phyloP scores from a whole-genome alignment of 2,113 vertebrate species.

The Ailuropoda melanoleuca region DNA sequence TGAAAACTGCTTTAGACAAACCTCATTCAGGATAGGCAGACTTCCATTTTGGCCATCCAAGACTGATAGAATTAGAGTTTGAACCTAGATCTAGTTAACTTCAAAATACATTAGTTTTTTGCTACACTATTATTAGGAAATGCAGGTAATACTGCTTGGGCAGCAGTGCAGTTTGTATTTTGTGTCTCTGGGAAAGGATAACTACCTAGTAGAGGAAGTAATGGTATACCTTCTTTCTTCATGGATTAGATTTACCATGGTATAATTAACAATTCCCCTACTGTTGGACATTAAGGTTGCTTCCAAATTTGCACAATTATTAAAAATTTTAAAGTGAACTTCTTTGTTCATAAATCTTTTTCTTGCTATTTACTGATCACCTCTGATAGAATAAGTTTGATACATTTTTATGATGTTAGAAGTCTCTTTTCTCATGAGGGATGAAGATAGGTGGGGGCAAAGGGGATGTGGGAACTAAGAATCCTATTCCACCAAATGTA shows the following conservation, averaged over 20 bases:
- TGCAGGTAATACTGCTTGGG: conserved; percentile 25
- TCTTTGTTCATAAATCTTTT: neutral
- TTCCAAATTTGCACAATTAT: conserved; percentile 35
- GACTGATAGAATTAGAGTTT: conserved; percentile 37
- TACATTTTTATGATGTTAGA: neutral
- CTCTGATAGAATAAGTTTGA: neutral
- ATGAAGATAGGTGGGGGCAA: neutral
- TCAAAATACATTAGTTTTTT: neutral
- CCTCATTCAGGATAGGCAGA: neutral
- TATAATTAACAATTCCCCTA: neutral
- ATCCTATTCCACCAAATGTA: neutral
- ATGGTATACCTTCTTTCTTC: neutral
- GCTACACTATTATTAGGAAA: conserved; percentile 32
- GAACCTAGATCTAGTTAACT: neutral
- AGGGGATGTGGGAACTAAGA: neutral
- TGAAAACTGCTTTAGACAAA: conserved; percentile 26
- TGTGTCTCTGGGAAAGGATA: neutral
- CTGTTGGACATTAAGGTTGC: neutral
- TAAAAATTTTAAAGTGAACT: neutral
- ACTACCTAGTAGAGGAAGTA: neutral
- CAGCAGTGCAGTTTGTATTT: conserved; percentile 21
- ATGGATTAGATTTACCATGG: neutral
- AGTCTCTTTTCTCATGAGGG: neutral
- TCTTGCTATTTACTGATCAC: conserved; percentile 19
- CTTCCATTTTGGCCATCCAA: neutral